Evolutionary conservation across 1,140 invertebrate genomes (phyloP), one percentile per base, ranked within the genome.

Genomic region (Stratiolaelaps scimitus): DNA sequence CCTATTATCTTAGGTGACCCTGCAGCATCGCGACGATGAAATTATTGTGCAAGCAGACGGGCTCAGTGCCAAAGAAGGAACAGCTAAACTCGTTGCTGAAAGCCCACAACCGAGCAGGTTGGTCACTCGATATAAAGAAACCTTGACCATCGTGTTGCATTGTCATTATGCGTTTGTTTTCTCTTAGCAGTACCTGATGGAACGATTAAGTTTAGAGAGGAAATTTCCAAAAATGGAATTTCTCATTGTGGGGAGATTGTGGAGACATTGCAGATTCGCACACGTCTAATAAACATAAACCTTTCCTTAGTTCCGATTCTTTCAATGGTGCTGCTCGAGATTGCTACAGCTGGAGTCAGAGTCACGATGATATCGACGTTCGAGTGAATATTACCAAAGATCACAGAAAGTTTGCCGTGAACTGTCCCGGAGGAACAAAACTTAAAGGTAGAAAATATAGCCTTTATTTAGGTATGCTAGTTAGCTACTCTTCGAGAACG

Each of bases 321-420:
- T 60, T 29, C 23, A 60, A 60, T 23, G 53, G 53, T 29, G 53
- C 53, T n/a, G 53, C 26, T 17, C 34, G 53, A 15, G 53, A 60
- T 34, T 15, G 23, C 26, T 60, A 60, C 53, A 29, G 53, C 26
- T 60, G 53, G 53, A 29, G 17, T 26, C 53, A 60, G 34, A 60
- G 26, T 17, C 53, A 60, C 17, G 53, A 60, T 26, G 53, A 60
- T 23, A 34, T 60, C 23, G 53, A 60, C 53, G 53, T 60, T 17
- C 17, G 34, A 26, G 53, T 60, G 17, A 17, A 60, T 15, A 60
- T 60, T 23, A 60, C 53, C 4, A 60, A 60, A 26, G 53, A 60
- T 2, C 53, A 60, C 23, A 17, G 34, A 26, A 60, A 60, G 53
- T 23, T 60, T 15, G 34, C 26, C 10, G 53, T 60, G 2, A 34